phyloP scores from a whole-genome alignment of 2,113 vertebrate species.

The Menura novaehollandiae region DNA sequence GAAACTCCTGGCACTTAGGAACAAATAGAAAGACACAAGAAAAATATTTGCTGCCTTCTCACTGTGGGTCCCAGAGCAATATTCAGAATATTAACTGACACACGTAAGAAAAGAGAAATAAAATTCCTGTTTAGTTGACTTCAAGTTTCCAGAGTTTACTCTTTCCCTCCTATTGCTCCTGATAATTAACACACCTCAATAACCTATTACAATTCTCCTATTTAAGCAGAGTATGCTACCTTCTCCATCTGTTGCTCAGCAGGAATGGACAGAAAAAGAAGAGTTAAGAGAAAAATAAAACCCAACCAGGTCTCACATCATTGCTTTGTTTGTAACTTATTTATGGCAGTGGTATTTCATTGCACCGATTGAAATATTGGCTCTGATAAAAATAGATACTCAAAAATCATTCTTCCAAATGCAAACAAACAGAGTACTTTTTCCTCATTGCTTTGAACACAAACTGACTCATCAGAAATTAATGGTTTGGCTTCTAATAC shows the following conservation, averaged over 20 bases:
- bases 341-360: background rate
- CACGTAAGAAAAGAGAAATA: background rate
- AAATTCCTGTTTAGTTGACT: background rate
- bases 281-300: conserved; percentile 11
- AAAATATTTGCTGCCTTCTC: background rate
- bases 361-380: background rate
- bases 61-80: background rate
- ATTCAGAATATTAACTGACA: background rate
- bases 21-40: background rate
- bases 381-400: background rate
- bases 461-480: background rate
- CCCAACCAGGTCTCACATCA: background rate
- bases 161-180: background rate
- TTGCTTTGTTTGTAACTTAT: background rate
- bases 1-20: background rate
- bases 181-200: background rate
- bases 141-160: background rate
- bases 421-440: background rate
- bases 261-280: background rate
- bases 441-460: background rate
- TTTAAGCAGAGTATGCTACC: background rate
- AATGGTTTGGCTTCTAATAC: background rate
- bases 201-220: background rate
- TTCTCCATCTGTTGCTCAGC: conserved; percentile 47
- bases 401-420: background rate